Conservation (phyloP, 2,888 invertebrate genomes). For the Melanchra persicariae region DNA sequence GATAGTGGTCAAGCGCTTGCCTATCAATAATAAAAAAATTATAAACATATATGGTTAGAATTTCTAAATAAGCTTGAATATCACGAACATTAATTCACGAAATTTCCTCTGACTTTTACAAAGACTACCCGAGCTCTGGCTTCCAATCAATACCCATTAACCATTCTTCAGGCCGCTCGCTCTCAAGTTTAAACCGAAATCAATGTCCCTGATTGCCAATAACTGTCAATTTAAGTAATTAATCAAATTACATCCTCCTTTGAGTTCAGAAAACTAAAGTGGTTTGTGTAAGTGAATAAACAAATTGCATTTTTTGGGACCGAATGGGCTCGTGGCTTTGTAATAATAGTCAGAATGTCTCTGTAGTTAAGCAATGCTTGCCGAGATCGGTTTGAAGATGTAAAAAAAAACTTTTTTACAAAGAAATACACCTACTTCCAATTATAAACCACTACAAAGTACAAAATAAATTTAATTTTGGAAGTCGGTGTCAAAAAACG, state of each 20-base stretch:
- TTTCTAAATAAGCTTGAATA: too few species aligned
- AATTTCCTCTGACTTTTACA: neutral
- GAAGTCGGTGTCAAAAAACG: too few species aligned
- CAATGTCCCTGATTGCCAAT: constrained; percentile 33
- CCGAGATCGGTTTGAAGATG: neutral
- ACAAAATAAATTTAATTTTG: too few species aligned
- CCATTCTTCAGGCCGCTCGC: neutral
- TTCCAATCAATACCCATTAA: constrained; percentile 12
- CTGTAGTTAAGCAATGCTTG: too few species aligned
- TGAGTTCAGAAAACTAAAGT: constrained; percentile 11
- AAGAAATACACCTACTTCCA: too few species aligned
- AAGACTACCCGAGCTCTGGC: neutral
- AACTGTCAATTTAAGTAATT: constrained; percentile 22
- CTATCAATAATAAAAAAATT: too few species aligned
- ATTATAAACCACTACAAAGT: too few species aligned
- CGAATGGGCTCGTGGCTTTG: constrained; percentile 13
- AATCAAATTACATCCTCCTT: constrained; percentile 25
- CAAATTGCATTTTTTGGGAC: constrained; percentile 44
- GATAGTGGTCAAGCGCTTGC: too few species aligned
- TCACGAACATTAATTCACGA: neutral
- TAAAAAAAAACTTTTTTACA: too few species aligned
- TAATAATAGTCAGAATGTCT: too few species aligned
- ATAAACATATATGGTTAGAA: too few species aligned
- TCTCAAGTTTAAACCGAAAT: constrained; percentile 29
- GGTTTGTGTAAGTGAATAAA: constrained; percentile 5